Base-by-base conservation (phyloP, 2,888 invertebrate genomes). In the Heliconius erato region DNA sequence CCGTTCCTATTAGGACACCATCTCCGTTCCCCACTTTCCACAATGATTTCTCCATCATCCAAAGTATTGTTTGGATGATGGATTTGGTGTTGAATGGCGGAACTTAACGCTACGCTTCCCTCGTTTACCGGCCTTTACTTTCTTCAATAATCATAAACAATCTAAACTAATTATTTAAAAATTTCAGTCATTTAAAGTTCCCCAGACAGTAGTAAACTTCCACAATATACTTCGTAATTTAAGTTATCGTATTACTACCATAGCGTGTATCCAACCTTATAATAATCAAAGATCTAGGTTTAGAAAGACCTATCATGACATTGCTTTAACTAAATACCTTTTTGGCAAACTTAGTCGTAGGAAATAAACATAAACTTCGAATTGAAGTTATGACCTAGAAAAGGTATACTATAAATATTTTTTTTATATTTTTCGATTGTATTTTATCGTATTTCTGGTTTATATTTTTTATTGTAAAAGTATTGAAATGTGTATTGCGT, bases 241-340 rank as follows among this genome's bases (percentile, higher is more conserved):
- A 72, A 72, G 44, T 72, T 72, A 44, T 44, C 35, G n/a, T 44
- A 44, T n/a, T 72, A n/a, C 44, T 9, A 44, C 1, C 44, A 26
- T 72, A 72, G 71, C 71, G 71, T 72, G 71, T 72, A 26, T 6
- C 44, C 71, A 72, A 72, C 71, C 71, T 72, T 44, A 72, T 72
- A 44, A 72, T 44, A 44, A 72, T 44, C 69, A 35, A 69, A 40
- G 23, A 23, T 69, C 35, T 23, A 26, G 16, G 26, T 26, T 14
- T 26, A 44, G 71, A 71, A 26, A 44, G 7, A 72, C 44, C 44
- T 72, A 44, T 26, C 44, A 26, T 49, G 72, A 72, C 26, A 26
- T 72, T 49, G 44, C 72, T 49, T 44, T 49, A 72, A 72, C 72
- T 72, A 71, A n/a, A 40, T 16, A 72, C 16, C 26, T 72, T 72